These are phyloP conservation scores for Hydrozoanthus tunicans DNA, from an alignment of 64 coral and sea anemone species.

Conservation along the genomic window DNA sequence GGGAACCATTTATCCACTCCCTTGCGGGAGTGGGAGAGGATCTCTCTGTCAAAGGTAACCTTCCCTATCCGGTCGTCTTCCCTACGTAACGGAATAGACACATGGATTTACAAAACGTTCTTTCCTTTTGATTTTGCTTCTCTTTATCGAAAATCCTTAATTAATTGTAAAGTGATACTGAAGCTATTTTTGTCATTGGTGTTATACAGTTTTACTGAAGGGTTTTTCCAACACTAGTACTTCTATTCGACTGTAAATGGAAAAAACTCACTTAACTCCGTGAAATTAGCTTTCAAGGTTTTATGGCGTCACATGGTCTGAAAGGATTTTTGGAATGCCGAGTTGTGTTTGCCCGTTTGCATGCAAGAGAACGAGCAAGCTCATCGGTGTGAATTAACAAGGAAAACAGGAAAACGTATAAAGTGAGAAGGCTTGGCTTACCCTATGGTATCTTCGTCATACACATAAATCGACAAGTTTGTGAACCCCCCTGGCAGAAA, in stretches of 20 bases:
- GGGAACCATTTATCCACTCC: conserved; percentile 89
- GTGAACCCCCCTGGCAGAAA: conserved; percentile 74
- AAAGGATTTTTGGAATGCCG: too few species aligned
- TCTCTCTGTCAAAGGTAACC: conserved; percentile 78
- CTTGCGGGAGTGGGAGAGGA: conserved; percentile 55
- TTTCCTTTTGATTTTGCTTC: background rate
- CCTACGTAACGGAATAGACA: conserved; percentile 7
- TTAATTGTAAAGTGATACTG: background rate
- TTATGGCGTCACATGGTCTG: too few species aligned
- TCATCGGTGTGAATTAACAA: background rate
- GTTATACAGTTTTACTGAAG: too few species aligned
- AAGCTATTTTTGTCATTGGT: too few species aligned
- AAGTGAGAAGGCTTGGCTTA: conserved; percentile 35
- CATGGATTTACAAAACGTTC: background rate
- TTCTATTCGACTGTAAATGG: too few species aligned
- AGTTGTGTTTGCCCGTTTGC: too few species aligned
- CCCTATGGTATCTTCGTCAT: conserved; percentile 88
- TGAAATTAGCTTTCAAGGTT: too few species aligned
- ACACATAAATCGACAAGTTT: conserved; percentile 80
- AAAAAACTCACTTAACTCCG: too few species aligned
- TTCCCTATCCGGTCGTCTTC: conserved; percentile 89
- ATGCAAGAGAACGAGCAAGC: background rate
- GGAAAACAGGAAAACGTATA: background rate
- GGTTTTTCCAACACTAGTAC: too few species aligned
- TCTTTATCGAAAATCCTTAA: background rate